Evolutionary conservation across 2,797 vertebrate genomes (phyloP).

Genomic region (Balearica regulorum): DNA sequence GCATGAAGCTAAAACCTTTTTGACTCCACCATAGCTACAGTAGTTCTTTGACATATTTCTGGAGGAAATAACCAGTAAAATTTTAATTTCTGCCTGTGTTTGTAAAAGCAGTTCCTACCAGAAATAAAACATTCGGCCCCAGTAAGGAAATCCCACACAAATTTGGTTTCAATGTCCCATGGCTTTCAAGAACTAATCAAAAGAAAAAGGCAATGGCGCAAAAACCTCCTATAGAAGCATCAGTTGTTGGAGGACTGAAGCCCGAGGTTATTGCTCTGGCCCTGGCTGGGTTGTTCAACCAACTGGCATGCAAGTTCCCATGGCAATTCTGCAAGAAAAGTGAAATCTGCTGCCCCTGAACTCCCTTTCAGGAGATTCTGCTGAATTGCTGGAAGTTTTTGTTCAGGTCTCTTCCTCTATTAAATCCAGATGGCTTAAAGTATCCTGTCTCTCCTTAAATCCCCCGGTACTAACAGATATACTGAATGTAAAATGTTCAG

Average conservation of each 20-base stretch:
- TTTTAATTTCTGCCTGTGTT: background rate
- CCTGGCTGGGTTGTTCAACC: background rate
- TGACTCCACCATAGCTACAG: background rate
- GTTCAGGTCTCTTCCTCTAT: background rate
- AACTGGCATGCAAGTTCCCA: rapidly evolving
- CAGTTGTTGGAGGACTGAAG: background rate
- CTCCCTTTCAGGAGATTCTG: background rate
- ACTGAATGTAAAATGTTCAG: background rate
- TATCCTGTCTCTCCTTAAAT: background rate
- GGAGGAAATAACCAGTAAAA: background rate
- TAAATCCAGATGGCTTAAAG: background rate
- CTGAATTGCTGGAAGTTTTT: background rate
- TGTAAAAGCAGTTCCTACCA: background rate
- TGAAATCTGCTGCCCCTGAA: background rate
- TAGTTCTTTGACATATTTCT: background rate
- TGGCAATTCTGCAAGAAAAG: background rate
- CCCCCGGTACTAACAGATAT: background rate
- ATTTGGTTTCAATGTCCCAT: background rate
- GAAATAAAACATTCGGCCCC: background rate
- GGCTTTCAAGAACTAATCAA: background rate
- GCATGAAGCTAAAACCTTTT: background rate
- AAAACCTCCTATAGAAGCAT: background rate
- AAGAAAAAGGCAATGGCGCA: background rate
- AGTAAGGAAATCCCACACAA: background rate
- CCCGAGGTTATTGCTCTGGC: background rate